Base-by-base conservation (phyloP, 1,140 invertebrate species). In the Propsilocerus akamusi region DNA sequence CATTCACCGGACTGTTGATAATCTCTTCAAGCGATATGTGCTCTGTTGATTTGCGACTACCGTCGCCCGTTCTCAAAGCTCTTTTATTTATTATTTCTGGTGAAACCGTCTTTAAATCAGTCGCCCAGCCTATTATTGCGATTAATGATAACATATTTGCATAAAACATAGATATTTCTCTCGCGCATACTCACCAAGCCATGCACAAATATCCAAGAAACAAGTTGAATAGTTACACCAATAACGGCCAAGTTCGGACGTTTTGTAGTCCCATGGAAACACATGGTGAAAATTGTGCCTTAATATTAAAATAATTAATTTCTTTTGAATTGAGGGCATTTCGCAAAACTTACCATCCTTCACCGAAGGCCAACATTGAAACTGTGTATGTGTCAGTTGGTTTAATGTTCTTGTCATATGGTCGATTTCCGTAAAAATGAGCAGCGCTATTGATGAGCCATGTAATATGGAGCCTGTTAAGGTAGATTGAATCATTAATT, bases 211-310 rank as follows among this genome's bases (percentile, higher is more conserved):
- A 50, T 77, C 68, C 6, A 77, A 69, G 23, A 74, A 63, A 4
- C 53, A 59, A 1, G 70, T 72, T 2, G 68, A 70, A 0, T 61
- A 12, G 51, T 76, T 77, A 8, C 67, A 37, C 6, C 52, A 51
- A 52, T 72, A 71, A 48, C 65, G 67, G 1, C 70, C 71, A 37
- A 75, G 55, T 56, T 86, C 83, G 23, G 76, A 76, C 0, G 79
- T 72, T 52, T 71, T 71, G 60, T 83, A 83, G 63, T 88, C 85
- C 61, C 74, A 77, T 0, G 82, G 82, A 62, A 86, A 84, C 0
- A 74, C 72, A 59, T 85, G 82, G 60, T 86, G 83, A 62, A 81
- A 86, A 63, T 84, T 84, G 59, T 85, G 81, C 70, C 78, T 81
- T 3, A 81, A 82, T 67, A 78, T 77, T 3, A 76, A 76, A 4